A percentile compares a stretch with the other conserved stretches of the same genome.
Conservation (phyloP, 2,797 vertebrate genomes). For the Hydrophis major region DNA sequence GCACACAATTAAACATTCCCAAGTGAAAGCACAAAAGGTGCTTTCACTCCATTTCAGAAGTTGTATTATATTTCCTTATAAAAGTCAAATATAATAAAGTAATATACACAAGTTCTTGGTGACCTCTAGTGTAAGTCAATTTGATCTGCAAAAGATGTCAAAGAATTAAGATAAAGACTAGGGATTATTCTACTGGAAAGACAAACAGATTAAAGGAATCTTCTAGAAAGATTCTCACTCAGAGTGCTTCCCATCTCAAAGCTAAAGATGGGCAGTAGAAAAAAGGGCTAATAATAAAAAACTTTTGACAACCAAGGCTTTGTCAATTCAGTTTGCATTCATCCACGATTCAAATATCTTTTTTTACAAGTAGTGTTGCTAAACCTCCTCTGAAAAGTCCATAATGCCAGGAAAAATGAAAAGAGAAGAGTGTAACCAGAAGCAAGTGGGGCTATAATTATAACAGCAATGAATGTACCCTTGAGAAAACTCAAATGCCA, state of each 20-base stretch:
- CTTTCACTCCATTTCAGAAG: slow-evolving; percentile 41
- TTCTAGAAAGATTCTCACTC: slow-evolving; percentile 37
- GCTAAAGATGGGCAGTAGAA: slow-evolving; percentile 22
- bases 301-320: slow-evolving; percentile 32
- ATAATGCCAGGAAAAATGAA: neutral
- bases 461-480: neutral
- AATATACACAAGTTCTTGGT: slow-evolving; percentile 41
- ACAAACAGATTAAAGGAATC: slow-evolving; percentile 16
- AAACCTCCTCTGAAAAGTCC: neutral
- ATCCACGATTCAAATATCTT: neutral
- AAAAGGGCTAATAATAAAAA: slow-evolving; percentile 30
- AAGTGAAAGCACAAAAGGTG: slow-evolving; percentile 16
- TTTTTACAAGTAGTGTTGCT: neutral
- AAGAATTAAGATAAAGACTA: slow-evolving; percentile 33
- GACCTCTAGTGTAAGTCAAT: slow-evolving; percentile 28
- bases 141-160: slow-evolving; percentile 38
- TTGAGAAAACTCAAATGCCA: neutral
- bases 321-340: slow-evolving; percentile 27
- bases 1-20: slow-evolving; percentile 44
- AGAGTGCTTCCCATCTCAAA: slow-evolving; percentile 29
- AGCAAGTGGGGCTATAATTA: neutral
- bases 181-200: slow-evolving; percentile 21
- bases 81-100: slow-evolving; percentile 56
- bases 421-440: neutral
- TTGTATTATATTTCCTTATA: slow-evolving; percentile 47